These are phyloP conservation scores for Scarus forsteni DNA, from an alignment of 2,797 vertebrate genomes.

Conservation along the genomic window DNA sequence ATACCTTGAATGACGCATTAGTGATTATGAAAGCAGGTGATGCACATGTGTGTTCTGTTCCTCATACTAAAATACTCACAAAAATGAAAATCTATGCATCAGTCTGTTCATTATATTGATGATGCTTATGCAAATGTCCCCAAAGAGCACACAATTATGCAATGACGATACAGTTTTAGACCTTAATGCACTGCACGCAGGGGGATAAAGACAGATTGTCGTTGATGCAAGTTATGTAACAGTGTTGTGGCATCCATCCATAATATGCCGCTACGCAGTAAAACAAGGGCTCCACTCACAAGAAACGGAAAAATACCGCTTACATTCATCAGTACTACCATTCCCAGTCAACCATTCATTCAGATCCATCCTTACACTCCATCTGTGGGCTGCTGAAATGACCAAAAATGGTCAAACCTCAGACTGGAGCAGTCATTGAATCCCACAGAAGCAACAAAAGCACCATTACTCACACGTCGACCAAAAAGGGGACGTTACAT, in stretches of 20 bases:
- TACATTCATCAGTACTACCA: slow-evolving; percentile 2
- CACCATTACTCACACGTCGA: slow-evolving; percentile 47
- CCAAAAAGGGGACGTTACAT: slow-evolving; percentile 3
- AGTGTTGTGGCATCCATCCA: slow-evolving; percentile 54
- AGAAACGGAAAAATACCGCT: slow-evolving; percentile 7
- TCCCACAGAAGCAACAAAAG: slow-evolving; percentile 1
- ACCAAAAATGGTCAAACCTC: slow-evolving; percentile 70
- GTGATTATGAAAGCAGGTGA: too few relatives aligned
- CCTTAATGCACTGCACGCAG: slow-evolving; percentile 2
- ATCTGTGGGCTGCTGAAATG: slow-evolving; percentile 43
- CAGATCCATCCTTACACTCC: slow-evolving; percentile 28
- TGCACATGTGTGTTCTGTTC: background rate
- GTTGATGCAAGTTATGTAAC: slow-evolving; percentile 74
- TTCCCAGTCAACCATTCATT: slow-evolving; percentile 28
- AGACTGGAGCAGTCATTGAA: slow-evolving; percentile 7
- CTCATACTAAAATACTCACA: background rate
- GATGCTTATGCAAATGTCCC: background rate
- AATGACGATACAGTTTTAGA: slow-evolving; percentile 2
- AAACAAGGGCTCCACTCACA: slow-evolving; percentile 24
- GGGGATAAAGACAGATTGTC: slow-evolving; percentile 53
- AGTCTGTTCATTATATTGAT: slow-evolving; percentile 1
- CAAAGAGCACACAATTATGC: background rate
- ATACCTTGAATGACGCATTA: too few relatives aligned
- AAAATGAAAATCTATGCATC: background rate
- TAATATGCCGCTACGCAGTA: slow-evolving; percentile 59